These are phyloP conservation scores for Euwallacea fornicatus DNA, from an alignment of 1,140 invertebrate species.

Conservation along the genomic window DNA sequence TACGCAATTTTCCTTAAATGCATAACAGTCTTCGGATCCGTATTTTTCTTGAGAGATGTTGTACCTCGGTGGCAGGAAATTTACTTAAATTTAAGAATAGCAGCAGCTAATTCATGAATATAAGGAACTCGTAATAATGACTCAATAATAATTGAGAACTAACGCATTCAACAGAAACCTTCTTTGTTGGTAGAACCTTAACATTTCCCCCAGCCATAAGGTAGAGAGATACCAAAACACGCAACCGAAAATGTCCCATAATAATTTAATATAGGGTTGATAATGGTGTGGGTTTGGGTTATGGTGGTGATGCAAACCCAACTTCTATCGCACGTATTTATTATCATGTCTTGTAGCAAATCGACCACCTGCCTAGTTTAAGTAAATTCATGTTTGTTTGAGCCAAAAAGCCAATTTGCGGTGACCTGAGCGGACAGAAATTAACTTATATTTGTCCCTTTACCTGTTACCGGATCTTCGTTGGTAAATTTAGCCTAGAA, in stretches of 20 bases:
- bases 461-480: neutral
- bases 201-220: no score
- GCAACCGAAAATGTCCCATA: constrained; percentile 16
- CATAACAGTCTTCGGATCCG: no score
- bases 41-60: no score
- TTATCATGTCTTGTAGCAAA: neutral
- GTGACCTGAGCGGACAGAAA: no score
- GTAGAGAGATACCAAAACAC: constrained; percentile 10
- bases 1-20: constrained; percentile 17
- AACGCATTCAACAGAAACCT: no score
- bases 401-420: neutral
- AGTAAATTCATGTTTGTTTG: neutral
- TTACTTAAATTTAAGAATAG: no score
- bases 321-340: constrained; percentile 4
- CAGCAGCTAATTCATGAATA: no score
- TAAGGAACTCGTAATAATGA: no score
- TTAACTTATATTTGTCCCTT: no score
- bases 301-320: neutral
- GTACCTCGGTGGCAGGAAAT: no score
- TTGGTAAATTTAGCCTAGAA: neutral
- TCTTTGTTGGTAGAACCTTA: no score
- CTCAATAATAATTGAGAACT: no score
- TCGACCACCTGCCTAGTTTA: constrained; percentile 3
- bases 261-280: constrained; percentile 15
- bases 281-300: constrained; percentile 8